phyloP scores from a whole-genome alignment of 2,888 invertebrate genomes.

The Phasia obesa region DNA sequence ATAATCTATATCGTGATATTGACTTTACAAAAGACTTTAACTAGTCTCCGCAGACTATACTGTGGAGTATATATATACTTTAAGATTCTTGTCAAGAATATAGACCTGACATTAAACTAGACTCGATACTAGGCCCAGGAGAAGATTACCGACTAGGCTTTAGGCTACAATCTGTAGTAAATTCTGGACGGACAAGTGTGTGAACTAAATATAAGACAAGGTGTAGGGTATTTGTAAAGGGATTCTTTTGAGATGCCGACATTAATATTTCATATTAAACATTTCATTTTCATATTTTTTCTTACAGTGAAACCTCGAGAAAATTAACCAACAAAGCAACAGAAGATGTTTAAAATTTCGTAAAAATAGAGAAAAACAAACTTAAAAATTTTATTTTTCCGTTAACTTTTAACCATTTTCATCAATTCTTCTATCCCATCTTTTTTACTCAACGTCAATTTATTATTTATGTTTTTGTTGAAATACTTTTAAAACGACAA shows the following conservation, averaged over 20 bases:
- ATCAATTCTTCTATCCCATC: slow-evolving; percentile 11
- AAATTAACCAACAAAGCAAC: not conserved
- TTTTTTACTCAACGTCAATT: slow-evolving; percentile 23
- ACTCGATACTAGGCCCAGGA: too few species aligned
- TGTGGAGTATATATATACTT: too few species aligned
- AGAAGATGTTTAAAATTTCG: slow-evolving; percentile 41
- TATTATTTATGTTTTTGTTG: slow-evolving; percentile 18
- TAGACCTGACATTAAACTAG: too few species aligned
- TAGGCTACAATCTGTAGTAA: too few species aligned
- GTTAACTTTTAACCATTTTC: slow-evolving; percentile 32
- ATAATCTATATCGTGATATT: too few species aligned
- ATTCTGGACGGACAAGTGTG: too few species aligned
- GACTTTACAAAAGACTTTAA: too few species aligned
- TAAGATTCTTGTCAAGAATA: too few species aligned
- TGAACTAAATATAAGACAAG: too few species aligned
- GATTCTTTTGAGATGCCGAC: not conserved
- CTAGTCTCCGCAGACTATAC: too few species aligned
- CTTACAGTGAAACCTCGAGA: slow-evolving; percentile 35
- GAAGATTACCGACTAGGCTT: too few species aligned
- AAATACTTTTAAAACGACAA: slow-evolving; percentile 28
- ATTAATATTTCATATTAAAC: not conserved
- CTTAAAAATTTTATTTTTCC: slow-evolving; percentile 24
- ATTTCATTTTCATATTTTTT: not conserved
- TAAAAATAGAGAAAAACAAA: slow-evolving; percentile 28
- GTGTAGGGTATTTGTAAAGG: not conserved